Evolutionary conservation across 2,113 vertebrate genomes (phyloP).

Genomic region (Lagopus leucura): DNA sequence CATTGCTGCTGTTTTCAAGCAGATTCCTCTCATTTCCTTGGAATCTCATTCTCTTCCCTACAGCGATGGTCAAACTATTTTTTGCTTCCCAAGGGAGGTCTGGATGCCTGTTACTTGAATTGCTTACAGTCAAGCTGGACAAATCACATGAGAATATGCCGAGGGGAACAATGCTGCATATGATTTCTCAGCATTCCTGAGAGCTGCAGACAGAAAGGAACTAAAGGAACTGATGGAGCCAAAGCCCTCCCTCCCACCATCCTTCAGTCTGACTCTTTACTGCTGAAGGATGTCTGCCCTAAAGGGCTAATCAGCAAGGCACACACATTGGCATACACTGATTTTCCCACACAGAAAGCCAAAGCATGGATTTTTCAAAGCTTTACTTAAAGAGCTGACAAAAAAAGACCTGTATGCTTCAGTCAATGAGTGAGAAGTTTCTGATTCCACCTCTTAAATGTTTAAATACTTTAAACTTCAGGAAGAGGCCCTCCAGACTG

Average conservation of each 20-base stretch:
- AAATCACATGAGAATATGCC: constrained; percentile 50
- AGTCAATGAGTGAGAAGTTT: not conserved
- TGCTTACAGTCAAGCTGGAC: constrained; percentile 63
- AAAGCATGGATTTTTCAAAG: constrained; percentile 36
- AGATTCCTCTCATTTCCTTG: not conserved
- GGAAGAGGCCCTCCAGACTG: not conserved
- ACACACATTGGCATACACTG: not conserved
- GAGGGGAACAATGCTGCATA: constrained; percentile 36
- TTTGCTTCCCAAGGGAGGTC: constrained; percentile 61
- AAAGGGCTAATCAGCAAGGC: constrained; percentile 26
- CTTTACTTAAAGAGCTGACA: not conserved
- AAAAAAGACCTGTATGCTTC: not conserved
- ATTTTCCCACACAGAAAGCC: constrained; percentile 55
- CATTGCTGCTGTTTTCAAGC: not conserved
- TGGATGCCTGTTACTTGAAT: constrained; percentile 68
- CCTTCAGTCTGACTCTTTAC: not conserved
- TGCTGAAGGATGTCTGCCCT: not conserved
- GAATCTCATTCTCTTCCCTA: not conserved
- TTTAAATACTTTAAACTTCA: not conserved
- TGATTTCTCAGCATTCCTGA: constrained; percentile 65
- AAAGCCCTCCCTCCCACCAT: not conserved
- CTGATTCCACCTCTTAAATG: not conserved
- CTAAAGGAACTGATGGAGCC: constrained; percentile 43
- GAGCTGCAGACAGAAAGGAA: constrained; percentile 46
- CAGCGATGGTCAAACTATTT: not conserved